A percentile compares a stretch with the other conserved stretches of the same genome.
These are phyloP conservation scores for Melanotaenia maccullochi DNA, from an alignment of 2,797 vertebrate genomes.

Conservation along the genomic window DNA sequence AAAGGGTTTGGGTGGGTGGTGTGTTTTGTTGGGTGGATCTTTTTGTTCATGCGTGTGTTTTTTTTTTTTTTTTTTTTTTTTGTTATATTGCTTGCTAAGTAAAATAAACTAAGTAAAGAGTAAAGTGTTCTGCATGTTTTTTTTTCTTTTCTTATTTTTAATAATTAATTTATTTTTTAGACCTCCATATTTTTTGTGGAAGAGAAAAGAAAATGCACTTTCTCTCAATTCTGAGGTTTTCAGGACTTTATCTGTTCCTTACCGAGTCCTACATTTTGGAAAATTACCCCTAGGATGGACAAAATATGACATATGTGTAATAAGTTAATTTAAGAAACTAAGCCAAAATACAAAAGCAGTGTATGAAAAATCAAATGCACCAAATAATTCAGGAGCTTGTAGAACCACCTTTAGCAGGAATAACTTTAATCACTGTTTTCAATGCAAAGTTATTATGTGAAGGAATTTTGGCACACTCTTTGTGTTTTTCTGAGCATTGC, in stretches of 20 bases:
- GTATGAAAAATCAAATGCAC: no score
- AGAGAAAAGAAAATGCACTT: background rate
- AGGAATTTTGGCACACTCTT: no score
- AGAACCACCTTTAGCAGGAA: background rate
- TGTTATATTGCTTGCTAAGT: constrained; percentile 40
- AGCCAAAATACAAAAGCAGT: background rate
- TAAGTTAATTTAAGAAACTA: background rate
- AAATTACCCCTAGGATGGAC: background rate
- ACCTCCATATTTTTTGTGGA: constrained; percentile 10
- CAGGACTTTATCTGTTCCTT: background rate
- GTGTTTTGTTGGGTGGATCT: constrained; percentile 37
- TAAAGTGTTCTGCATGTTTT: constrained; percentile 10
- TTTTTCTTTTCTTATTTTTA: background rate
- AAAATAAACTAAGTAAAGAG: constrained; percentile 62
- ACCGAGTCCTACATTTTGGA: background rate
- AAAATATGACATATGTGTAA: no score
- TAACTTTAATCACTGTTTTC: background rate
- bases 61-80: no score
- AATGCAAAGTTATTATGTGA: no score
- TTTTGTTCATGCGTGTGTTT: constrained; percentile 41
- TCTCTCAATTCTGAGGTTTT: background rate
- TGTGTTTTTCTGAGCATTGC: no score
- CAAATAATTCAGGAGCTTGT: background rate
- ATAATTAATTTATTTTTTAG: background rate
- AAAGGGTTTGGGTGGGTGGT: no score